Conservation (phyloP, 2,888 invertebrate species). For the Oeneis ivallda region DNA sequence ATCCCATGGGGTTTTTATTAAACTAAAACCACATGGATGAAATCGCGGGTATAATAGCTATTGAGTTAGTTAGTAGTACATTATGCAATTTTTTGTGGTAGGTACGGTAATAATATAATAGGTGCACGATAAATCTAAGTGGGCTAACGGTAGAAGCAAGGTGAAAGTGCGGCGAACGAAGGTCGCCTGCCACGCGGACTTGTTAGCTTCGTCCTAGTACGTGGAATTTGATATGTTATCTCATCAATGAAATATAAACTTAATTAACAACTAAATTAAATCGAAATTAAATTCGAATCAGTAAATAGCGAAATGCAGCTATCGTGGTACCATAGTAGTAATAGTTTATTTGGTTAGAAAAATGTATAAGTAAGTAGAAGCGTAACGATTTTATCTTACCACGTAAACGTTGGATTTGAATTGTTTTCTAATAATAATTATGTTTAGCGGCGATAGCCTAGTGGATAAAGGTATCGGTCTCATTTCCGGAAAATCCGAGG, state of each 20-base stretch:
- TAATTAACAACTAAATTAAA: slow-evolving; percentile 10
- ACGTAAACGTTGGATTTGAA: no score
- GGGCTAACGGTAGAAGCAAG: slow-evolving; percentile 60
- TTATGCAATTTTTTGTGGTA: slow-evolving; percentile 19
- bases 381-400: no score
- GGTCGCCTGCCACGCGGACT: slow-evolving; percentile 52
- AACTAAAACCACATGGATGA: no score
- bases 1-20: no score
- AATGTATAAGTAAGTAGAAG: no score
- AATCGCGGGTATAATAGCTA: no score
- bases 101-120: slow-evolving; percentile 49
- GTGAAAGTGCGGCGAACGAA: slow-evolving; percentile 69
- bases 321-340: not conserved
- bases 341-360: no score
- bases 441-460: no score
- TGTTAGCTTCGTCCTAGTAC: slow-evolving; percentile 36
- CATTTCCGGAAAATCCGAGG: no score
- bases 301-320: not conserved
- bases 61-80: not conserved
- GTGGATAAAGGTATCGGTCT: no score
- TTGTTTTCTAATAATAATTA: no score
- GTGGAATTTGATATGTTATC: slow-evolving; percentile 25
- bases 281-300: slow-evolving; percentile 1
- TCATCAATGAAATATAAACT: slow-evolving; percentile 12
- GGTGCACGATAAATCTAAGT: slow-evolving; percentile 58